These are phyloP conservation scores for Venusia cambrica DNA, from an alignment of 2,888 invertebrate species.

Conservation along the genomic window DNA sequence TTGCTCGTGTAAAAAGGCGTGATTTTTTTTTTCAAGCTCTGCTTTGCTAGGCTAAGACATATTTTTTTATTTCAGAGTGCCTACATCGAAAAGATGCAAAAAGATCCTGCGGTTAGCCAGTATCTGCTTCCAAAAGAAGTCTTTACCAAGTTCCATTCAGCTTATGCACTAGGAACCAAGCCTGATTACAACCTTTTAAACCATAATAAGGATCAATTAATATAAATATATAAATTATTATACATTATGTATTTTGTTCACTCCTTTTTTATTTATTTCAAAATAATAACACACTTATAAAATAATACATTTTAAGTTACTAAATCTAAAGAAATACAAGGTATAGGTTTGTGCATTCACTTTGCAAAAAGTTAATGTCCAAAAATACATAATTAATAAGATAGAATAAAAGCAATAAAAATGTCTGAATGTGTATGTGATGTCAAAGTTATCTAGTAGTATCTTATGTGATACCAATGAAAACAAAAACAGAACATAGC, in stretches of 20 bases:
- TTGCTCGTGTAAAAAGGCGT: no score
- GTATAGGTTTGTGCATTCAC: conserved; percentile 16
- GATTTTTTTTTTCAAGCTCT: no score
- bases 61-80: no score
- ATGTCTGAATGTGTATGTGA: conserved; percentile 32
- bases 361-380: conserved; percentile 34
- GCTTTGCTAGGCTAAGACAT: background rate
- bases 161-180: conserved; percentile 36
- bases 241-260: background rate
- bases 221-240: conserved; percentile 1
- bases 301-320: conserved; percentile 15
- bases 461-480: background rate
- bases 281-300: conserved; percentile 13
- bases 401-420: conserved; percentile 49
- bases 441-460: background rate
- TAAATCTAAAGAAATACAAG: conserved; percentile 26
- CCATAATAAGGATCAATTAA: no score
- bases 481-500: no score
- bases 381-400: conserved; percentile 46
- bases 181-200: conserved; percentile 40
- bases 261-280: conserved; percentile 8
- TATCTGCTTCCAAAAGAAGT: conserved; percentile 80
- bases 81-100: conserved; percentile 83
- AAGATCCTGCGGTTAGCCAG: conserved; percentile 83
- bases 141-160: conserved; percentile 75